Percentiles rank a stretch among this genome's conserved stretches.
Conservation (phyloP, 2,888 invertebrate species). For the Bedellia somnulentella region DNA sequence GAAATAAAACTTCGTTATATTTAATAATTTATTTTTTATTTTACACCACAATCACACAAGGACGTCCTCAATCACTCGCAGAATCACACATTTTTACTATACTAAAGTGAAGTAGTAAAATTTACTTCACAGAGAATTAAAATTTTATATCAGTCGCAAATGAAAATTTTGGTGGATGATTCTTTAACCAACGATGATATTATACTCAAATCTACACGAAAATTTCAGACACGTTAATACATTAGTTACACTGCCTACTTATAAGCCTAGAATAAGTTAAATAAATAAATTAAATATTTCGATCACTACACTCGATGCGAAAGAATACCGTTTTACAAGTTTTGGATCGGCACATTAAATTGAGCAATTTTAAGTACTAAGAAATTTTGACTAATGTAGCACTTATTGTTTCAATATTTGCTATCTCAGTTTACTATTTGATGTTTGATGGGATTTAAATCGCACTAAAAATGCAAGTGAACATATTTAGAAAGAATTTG, state of each 20-base stretch:
- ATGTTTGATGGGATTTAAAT: too few species aligned
- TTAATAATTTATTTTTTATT: constrained; percentile 42
- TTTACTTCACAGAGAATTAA: constrained; percentile 46
- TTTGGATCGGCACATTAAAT: neutral
- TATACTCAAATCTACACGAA: too few species aligned
- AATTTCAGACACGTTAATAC: too few species aligned
- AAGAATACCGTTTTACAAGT: neutral
- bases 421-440: too few species aligned
- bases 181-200: too few species aligned
- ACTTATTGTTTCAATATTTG: neutral
- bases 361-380: neutral
- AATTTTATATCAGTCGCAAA: constrained; percentile 57
- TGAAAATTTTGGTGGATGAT: constrained; percentile 36
- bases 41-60: constrained; percentile 54
- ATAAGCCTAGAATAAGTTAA: constrained; percentile 54
- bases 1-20: too few species aligned
- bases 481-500: constrained; percentile 15
- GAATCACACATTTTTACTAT: constrained; percentile 21
- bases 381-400: neutral
- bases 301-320: constrained; percentile 28
- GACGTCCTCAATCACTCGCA: constrained; percentile 57
- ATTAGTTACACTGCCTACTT: too few species aligned
- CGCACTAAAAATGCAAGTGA: constrained; percentile 6
- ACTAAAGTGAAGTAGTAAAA: constrained; percentile 38
- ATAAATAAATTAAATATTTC: constrained; percentile 54